Evolutionary conservation across 1,140 invertebrate species (phyloP).

Genomic region (Trachelipus rathkii): DNA sequence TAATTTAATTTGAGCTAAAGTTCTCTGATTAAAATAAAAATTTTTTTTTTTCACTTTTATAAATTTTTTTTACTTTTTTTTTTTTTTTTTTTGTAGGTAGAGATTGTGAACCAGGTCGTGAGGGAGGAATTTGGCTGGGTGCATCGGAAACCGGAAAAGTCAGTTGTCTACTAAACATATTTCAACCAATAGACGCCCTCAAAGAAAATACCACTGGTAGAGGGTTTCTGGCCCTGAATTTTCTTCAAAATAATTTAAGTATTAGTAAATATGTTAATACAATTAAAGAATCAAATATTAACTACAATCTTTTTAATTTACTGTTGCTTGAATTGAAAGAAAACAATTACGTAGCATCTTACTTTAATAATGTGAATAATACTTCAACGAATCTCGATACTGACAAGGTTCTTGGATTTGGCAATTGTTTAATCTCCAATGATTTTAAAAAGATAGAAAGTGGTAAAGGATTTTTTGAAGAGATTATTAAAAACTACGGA

Average conservation of each 20-base stretch:
- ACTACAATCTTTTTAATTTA: background rate
- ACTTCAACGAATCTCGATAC: background rate
- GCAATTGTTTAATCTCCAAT: background rate
- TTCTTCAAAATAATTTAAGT: background rate
- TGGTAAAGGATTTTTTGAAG: background rate
- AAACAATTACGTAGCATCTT: background rate
- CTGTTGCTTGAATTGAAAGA: background rate
- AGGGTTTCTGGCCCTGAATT: background rate
- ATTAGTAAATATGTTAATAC: background rate
- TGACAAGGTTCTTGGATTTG: background rate
- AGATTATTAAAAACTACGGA: background rate
- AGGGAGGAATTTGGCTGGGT: constrained; percentile 10
- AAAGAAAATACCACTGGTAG: background rate
- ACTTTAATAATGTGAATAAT: background rate
- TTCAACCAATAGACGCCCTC: background rate
- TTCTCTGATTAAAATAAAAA: too few relatives aligned
- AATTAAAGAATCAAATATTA: background rate
- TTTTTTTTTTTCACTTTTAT: too few relatives aligned
- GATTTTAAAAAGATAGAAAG: background rate
- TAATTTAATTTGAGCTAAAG: too few relatives aligned
- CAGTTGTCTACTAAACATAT: background rate
- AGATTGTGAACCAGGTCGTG: background rate
- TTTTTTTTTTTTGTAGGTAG: background rate
- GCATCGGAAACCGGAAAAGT: background rate
- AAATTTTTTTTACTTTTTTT: background rate